Conservation (phyloP, 2,113 vertebrate species). For the Willisornis vidua region DNA sequence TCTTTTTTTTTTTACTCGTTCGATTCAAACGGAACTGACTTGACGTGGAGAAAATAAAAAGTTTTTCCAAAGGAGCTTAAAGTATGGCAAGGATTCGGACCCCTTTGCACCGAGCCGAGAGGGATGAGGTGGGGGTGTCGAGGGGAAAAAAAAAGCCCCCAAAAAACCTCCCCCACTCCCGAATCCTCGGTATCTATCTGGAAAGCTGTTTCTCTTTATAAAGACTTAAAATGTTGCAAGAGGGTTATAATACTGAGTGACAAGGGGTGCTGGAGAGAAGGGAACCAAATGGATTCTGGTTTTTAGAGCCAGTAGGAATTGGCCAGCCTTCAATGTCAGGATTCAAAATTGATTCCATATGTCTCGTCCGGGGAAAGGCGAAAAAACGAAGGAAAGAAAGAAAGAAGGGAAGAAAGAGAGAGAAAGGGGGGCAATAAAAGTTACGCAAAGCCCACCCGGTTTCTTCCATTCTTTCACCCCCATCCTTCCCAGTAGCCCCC, state of each 20-base stretch:
- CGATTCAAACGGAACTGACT: background rate
- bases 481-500: background rate
- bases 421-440: background rate
- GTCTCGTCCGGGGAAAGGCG: slow-evolving; percentile 26
- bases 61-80: background rate
- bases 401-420: background rate
- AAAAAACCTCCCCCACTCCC: background rate
- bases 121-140: background rate
- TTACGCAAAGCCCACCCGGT: background rate
- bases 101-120: background rate
- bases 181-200: background rate
- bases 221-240: slow-evolving; percentile 62
- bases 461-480: background rate
- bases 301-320: slow-evolving; percentile 72
- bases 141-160: background rate
- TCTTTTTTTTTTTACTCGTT: background rate
- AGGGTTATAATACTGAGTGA: slow-evolving; percentile 52
- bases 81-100: background rate
- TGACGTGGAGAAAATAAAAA: background rate
- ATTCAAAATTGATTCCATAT: slow-evolving; percentile 82
- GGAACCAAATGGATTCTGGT: slow-evolving; percentile 70
- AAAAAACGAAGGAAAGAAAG: background rate
- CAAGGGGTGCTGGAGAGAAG: slow-evolving; percentile 60
- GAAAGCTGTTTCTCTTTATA: slow-evolving; percentile 56
- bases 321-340: slow-evolving; percentile 76